Conservation (phyloP, 2,113 vertebrate genomes). For the Scytalopus superciliaris region DNA sequence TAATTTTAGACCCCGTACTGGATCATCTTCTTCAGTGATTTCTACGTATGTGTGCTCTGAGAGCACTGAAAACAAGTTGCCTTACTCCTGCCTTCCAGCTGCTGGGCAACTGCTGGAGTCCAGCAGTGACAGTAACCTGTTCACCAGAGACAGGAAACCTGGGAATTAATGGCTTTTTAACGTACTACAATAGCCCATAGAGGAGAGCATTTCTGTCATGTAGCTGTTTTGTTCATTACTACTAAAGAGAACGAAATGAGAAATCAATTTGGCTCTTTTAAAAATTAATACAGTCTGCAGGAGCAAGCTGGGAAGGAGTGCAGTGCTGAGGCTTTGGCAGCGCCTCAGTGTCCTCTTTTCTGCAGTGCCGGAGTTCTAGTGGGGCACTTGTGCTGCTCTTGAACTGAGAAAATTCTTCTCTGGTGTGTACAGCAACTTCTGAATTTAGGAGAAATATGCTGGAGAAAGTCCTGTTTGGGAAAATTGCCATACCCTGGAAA, state of each 20-base stretch:
- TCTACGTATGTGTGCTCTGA: neutral
- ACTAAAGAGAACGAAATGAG: slow-evolving; percentile 10
- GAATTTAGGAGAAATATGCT: neutral
- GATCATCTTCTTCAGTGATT: neutral
- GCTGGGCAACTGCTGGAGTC: neutral
- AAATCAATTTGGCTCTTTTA: slow-evolving; percentile 32
- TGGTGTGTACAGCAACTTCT: neutral
- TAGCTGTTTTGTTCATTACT: slow-evolving; percentile 15
- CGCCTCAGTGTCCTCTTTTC: neutral
- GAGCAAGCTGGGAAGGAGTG: neutral
- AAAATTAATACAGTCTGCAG: slow-evolving; percentile 13
- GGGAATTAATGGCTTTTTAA: slow-evolving; percentile 40
- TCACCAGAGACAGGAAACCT: neutral
- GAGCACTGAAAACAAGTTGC: neutral
- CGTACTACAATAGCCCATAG: neutral
- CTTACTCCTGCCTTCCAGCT: neutral
- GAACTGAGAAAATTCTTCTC: neutral
- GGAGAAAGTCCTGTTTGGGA: neutral
- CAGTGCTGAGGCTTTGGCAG: neutral
- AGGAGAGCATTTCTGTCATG: neutral
- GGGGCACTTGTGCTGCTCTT: fast-evolving
- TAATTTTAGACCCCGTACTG: neutral
- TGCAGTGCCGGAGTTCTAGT: neutral
- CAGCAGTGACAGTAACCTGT: neutral
- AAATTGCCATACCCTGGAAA: neutral